These are phyloP conservation scores for Sinosuthora webbiana DNA, from an alignment of 2,113 vertebrate species.

Conservation along the genomic window DNA sequence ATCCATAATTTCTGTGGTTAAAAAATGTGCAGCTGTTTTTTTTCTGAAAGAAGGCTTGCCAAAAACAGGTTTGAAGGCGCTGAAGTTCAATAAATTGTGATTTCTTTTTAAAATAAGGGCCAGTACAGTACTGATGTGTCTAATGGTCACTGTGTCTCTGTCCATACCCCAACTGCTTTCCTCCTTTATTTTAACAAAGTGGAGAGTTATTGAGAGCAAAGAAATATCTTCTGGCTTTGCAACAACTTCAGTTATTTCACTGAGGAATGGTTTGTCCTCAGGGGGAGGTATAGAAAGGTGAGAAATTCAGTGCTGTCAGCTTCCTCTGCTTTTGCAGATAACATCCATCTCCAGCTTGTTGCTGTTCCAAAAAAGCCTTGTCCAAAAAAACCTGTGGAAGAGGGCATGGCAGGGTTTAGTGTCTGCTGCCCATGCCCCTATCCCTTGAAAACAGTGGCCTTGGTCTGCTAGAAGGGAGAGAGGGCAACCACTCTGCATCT, in stretches of 20 bases:
- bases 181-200: not conserved
- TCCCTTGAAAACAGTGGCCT: not conserved
- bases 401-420: fast-evolving
- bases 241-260: not conserved
- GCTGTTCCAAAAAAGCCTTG: not conserved
- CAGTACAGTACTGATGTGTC: too few species aligned
- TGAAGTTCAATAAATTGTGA: not conserved
- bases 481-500: not conserved
- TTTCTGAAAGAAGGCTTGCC: not conserved
- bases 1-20: not conserved
- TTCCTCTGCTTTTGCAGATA: fast-evolving
- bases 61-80: not conserved
- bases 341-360: not conserved
- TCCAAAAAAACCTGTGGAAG: not conserved
- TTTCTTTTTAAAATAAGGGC: not conserved
- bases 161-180: not conserved
- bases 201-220: not conserved
- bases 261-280: not conserved
- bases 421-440: fast-evolving
- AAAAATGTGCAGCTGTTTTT: not conserved
- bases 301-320: not conserved
- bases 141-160: not conserved
- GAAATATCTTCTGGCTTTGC: not conserved
- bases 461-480: not conserved
- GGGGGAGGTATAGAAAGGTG: not conserved